These are phyloP conservation scores for Meda fulgida DNA, from an alignment of 2,797 vertebrate genomes.

Conservation along the genomic window DNA sequence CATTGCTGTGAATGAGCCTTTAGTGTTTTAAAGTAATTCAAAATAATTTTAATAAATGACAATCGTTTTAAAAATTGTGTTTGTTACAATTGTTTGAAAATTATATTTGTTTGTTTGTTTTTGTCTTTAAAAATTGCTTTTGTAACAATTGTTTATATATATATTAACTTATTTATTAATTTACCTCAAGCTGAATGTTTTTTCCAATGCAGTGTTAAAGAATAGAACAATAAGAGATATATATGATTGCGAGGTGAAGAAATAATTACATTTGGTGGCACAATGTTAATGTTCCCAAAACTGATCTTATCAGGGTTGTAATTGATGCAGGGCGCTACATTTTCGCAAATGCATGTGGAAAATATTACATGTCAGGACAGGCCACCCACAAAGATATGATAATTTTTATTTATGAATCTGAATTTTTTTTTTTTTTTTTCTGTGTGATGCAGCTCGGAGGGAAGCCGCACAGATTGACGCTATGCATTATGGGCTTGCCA, in stretches of 20 bases:
- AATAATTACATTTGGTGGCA: not conserved
- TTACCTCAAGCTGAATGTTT: not conserved
- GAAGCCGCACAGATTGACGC: not conserved
- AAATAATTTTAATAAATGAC: too few relatives aligned
- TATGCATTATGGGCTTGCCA: conserved; percentile 28
- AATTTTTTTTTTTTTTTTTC: not conserved
- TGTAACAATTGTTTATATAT: not conserved
- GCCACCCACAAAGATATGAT: conserved; percentile 9
- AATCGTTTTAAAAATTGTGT: too few relatives aligned
- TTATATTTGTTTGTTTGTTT: too few relatives aligned
- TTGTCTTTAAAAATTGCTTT: not conserved
- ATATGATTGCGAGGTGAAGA: not conserved
- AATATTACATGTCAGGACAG: conserved; percentile 12
- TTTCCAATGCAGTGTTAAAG: not conserved
- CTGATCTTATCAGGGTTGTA: not conserved
- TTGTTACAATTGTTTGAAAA: too few relatives aligned
- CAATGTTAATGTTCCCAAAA: conserved; percentile 2
- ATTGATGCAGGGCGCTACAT: not conserved
- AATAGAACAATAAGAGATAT: not conserved
- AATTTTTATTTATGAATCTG: not conserved
- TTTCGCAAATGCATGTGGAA: not conserved
- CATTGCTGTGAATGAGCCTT: too few relatives aligned
- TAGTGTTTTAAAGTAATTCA: too few relatives aligned
- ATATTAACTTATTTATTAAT: not conserved
- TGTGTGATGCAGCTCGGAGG: not conserved